Conservation (phyloP, 1,140 invertebrate species). For the Drosophila nigromelanica region DNA sequence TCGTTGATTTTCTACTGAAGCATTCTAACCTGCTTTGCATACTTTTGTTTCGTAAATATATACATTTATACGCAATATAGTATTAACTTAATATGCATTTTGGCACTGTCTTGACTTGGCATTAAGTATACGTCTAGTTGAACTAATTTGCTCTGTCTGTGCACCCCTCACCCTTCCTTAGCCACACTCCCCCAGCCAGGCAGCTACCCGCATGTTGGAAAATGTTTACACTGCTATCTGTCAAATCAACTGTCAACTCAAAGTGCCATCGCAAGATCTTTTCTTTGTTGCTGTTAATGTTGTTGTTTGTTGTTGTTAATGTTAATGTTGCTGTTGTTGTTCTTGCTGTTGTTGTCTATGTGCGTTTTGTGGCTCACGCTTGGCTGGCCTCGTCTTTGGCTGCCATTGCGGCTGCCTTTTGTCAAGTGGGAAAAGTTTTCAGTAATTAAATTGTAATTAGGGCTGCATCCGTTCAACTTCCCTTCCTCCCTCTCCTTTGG, state of each 20-base stretch:
- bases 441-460: slow-evolving; percentile 83
- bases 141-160: slow-evolving; percentile 73
- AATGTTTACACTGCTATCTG: slow-evolving; percentile 80
- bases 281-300: slow-evolving; percentile 23
- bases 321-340: background rate
- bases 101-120: slow-evolving; percentile 44
- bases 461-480: slow-evolving; percentile 68
- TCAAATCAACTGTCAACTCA: slow-evolving; percentile 81
- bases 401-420: slow-evolving; percentile 70
- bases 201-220: slow-evolving; percentile 54
- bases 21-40: background rate
- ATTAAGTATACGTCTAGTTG: slow-evolving; percentile 82
- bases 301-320: slow-evolving; percentile 6
- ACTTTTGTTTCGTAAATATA: slow-evolving; percentile 61
- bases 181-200: background rate
- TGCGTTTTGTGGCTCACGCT: slow-evolving; percentile 75
- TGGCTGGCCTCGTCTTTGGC: slow-evolving; percentile 54
- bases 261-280: slow-evolving; percentile 65
- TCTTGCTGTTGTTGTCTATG: slow-evolving; percentile 25
- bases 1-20: too few species aligned
- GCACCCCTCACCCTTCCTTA: too few species aligned
- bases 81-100: slow-evolving; percentile 52
- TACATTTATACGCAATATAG: slow-evolving; percentile 64
- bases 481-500: slow-evolving; percentile 5
- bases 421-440: slow-evolving; percentile 79